These are phyloP conservation scores for Cynocephalus volans DNA, from an alignment of 2,113 vertebrate genomes.

Conservation along the genomic window DNA sequence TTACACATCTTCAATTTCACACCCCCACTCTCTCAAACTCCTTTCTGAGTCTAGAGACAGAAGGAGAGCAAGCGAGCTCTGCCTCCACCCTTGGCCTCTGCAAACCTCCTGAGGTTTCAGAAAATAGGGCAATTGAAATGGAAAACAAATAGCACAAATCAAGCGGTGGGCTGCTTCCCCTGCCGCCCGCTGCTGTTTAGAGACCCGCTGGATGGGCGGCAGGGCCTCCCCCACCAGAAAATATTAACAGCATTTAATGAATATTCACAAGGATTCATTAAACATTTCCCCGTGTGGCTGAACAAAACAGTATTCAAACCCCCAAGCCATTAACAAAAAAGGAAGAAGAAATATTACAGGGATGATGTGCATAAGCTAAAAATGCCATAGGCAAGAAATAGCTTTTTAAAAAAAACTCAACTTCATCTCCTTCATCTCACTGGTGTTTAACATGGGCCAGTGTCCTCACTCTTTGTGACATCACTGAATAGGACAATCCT, in stretches of 20 bases:
- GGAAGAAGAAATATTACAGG: conserved; percentile 72
- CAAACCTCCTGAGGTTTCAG: conserved; percentile 62
- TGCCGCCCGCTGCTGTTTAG: not conserved
- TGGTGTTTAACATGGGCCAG: not conserved
- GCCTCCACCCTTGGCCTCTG: conserved; percentile 51
- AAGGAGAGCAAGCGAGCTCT: not conserved
- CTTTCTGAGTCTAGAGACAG: not conserved
- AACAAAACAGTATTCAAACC: conserved; percentile 85
- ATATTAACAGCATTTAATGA: conserved; percentile 88
- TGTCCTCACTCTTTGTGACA: not conserved
- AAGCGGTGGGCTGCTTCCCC: not conserved
- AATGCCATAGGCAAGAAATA: conserved; percentile 80
- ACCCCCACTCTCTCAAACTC: not conserved
- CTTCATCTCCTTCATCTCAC: not conserved
- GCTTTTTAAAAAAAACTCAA: not conserved
- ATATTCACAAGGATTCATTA: conserved; percentile 89
- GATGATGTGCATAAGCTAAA: conserved; percentile 69
- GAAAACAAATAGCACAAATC: conserved; percentile 79
- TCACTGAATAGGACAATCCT: not conserved
- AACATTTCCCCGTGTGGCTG: conserved; percentile 85
- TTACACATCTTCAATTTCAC: accelerated
- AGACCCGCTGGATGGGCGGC: conserved; percentile 70
- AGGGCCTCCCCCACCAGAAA: conserved; percentile 82
- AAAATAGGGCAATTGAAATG: conserved; percentile 80
- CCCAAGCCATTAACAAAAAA: conserved; percentile 81